Evolutionary conservation across 2,797 vertebrate species (phyloP).

Genomic region (Rhodeus uyekii): DNA sequence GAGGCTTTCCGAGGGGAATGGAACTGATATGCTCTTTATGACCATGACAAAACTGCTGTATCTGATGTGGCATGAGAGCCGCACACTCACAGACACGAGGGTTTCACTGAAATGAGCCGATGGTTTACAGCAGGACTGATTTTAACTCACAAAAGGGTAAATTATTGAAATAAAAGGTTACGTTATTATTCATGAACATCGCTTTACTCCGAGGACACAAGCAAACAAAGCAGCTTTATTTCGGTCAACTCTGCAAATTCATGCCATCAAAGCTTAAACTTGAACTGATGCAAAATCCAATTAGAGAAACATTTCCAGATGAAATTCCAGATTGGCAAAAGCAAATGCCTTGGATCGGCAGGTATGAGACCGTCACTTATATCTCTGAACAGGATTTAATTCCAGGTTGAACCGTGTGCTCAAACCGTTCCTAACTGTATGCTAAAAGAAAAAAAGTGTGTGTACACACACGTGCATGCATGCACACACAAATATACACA

Average conservation of each 20-base stretch:
- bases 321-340: too few species aligned
- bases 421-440: too few species aligned
- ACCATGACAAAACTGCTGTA: neutral
- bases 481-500: too few species aligned
- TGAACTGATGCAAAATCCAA: neutral
- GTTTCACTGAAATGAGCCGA: constrained; percentile 49
- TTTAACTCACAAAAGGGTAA: neutral
- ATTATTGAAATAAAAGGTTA: neutral
- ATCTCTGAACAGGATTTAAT: too few species aligned
- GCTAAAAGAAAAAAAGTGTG: too few species aligned
- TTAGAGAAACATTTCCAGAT: neutral
- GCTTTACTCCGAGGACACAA: neutral
- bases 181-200: too few species aligned
- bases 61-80: neutral
- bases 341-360: too few species aligned
- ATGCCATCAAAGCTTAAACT: neutral
- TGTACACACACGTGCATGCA: too few species aligned
- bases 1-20: neutral
- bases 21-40: neutral
- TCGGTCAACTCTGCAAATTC: neutral
- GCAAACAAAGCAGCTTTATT: neutral
- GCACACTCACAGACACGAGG: neutral
- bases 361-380: too few species aligned
- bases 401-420: too few species aligned
- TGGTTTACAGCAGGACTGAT: neutral